Base-by-base conservation (phyloP, 2,888 invertebrate genomes). In the Cynaeus angustus region DNA sequence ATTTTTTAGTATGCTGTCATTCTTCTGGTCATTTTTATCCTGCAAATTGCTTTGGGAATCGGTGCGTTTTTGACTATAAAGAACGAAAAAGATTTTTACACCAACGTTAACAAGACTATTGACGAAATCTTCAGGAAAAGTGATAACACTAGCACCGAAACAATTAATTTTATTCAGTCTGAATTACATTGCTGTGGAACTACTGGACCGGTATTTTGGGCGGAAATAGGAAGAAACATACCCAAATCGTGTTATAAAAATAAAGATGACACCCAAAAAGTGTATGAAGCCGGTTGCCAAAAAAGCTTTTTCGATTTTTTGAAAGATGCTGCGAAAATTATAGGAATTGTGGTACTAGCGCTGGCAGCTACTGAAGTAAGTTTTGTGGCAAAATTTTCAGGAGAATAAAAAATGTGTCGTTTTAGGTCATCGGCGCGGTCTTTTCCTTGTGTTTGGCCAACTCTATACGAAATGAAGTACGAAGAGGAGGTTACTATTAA, bases 11-110 rank as follows among this genome's bases (percentile, higher is more conserved):
- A 68, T 16, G 68, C 68, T 14, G 56, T 64, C 2, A 68, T 68
- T 12, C 58, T 68, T 13, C 16, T 68, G n/a, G 28, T 46, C 7
- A 62, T 68, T 14, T 68, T 68, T 30, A 56, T 68, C 14, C 9
- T 46, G 8, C 68, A 68, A 56, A 55, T 68, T 12, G 56, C 68
- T 10, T 10, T 68, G 14, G 68, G 68, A 14, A 90, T 2, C 88
- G 91, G 89, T 58, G 86, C 90, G 68, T 92, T 92, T 84, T 85
- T 89, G 6, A 87, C 90, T 80, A 86, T 88, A 21, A 89, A 89
- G 0, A 88, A 87, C 62, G 81, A 88, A 64, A 86, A 87, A 59
- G 78, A 78, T 0, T 84, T 87, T 10, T 84, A 84, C 55, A 41
- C 43, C 0, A 64, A 77, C 52, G 75, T 83, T 6, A 58, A 64